Evolutionary conservation across 2,797 vertebrate species (phyloP).

Genomic region (Eleutherodactylus coqui): DNA sequence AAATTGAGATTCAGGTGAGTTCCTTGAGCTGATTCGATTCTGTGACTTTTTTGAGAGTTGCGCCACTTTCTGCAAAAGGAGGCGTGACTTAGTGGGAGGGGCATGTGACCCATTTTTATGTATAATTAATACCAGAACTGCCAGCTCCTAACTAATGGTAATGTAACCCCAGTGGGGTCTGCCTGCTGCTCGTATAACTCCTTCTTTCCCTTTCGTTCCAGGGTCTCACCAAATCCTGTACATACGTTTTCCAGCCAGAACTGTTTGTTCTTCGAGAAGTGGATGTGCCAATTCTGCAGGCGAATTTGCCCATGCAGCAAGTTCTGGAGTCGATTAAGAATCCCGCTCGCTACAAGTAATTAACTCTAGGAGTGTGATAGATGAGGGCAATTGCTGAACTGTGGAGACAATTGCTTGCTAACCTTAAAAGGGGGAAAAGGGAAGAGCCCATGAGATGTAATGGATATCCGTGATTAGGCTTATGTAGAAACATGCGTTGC

Average conservation of each 20-base stretch:
- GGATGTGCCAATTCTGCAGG: conserved; percentile 82
- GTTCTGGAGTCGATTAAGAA: conserved; percentile 71
- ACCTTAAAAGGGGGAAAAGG: neutral
- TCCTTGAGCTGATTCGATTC: neutral
- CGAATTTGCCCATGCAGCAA: conserved; percentile 72
- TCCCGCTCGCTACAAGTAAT: conserved; percentile 86
- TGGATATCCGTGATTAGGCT: neutral
- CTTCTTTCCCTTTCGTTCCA: conserved; percentile 66
- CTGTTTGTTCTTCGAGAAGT: conserved; percentile 84
- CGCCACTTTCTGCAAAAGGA: no score
- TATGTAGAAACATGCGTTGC: neutral
- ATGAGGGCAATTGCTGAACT: neutral
- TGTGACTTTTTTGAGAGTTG: no score
- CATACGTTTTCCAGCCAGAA: conserved; percentile 91
- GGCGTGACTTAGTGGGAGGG: no score
- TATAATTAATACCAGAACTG: no score
- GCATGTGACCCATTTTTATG: no score
- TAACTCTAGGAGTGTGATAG: neutral
- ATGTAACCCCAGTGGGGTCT: no score
- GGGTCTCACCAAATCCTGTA: conserved; percentile 87
- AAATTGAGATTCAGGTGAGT: conserved; percentile 91
- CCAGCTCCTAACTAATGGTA: no score
- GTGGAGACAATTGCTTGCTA: neutral
- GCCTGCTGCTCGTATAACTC: no score
- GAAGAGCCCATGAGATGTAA: neutral